Conservation (phyloP, 1,140 invertebrate genomes). For the Drosophila azteca region DNA sequence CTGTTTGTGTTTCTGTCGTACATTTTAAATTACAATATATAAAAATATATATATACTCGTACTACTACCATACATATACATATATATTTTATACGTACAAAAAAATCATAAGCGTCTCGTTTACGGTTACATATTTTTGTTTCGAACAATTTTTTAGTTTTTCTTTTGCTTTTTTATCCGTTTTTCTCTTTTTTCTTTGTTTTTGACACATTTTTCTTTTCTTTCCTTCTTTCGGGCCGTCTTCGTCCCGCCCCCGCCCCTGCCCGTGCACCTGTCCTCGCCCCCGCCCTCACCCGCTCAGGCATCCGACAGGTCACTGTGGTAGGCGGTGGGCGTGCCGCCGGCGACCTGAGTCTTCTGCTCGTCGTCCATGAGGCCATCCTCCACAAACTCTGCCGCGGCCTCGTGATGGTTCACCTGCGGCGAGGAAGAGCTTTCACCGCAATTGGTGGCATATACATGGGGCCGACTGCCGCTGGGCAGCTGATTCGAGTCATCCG, state of each 20-base stretch:
- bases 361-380: slow-evolving; percentile 71
- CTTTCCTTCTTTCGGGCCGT: not conserved
- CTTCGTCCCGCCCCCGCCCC: no score
- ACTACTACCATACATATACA: not conserved
- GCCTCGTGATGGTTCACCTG: slow-evolving; percentile 78
- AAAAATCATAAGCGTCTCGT: slow-evolving; percentile 79
- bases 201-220: slow-evolving; percentile 62
- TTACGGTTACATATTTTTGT: slow-evolving; percentile 63
- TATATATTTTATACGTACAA: slow-evolving; percentile 36
- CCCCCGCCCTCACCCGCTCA: slow-evolving; percentile 33
- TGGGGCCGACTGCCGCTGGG: slow-evolving; percentile 64
- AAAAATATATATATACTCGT: slow-evolving; percentile 49
- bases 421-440: slow-evolving; percentile 77
- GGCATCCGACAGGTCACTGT: slow-evolving; percentile 78
- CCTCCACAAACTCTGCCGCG: slow-evolving; percentile 51
- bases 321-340: slow-evolving; percentile 40
- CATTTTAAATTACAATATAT: slow-evolving; percentile 40
- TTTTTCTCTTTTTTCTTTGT: slow-evolving; percentile 30
- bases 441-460: slow-evolving; percentile 82
- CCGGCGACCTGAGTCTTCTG: slow-evolving; percentile 50
- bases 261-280: not conserved
- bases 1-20: no score
- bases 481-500: slow-evolving; percentile 78
- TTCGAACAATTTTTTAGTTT: slow-evolving; percentile 15
- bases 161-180: slow-evolving; percentile 14